phyloP scores from a whole-genome alignment of 2,888 invertebrate genomes.

The Timema podura region DNA sequence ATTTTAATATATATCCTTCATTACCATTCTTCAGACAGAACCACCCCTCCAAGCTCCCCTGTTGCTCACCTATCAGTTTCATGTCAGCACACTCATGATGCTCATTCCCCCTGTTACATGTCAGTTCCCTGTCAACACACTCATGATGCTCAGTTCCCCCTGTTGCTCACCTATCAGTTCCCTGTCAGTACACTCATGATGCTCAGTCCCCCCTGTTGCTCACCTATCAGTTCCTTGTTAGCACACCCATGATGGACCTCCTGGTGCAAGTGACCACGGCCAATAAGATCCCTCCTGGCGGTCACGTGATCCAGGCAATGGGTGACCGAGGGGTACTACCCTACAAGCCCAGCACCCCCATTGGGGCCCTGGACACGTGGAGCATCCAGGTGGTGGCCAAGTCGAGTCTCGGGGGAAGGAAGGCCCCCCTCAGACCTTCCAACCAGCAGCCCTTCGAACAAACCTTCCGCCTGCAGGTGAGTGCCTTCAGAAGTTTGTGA shows the following conservation, averaged over 20 bases:
- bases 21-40: too few species aligned
- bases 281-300: constrained; percentile 62
- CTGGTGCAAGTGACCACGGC: constrained; percentile 66
- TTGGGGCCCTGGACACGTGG: constrained; percentile 50
- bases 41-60: too few species aligned
- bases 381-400: constrained; percentile 51
- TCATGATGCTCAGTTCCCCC: too few species aligned
- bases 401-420: constrained; percentile 36
- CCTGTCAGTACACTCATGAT: too few species aligned
- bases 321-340: constrained; percentile 59
- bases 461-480: constrained; percentile 43
- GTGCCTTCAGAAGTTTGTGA: constrained; percentile 11
- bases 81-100: too few species aligned
- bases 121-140: too few species aligned
- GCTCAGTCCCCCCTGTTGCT: too few species aligned
- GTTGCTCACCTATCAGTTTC: too few species aligned
- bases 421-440: constrained; percentile 34
- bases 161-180: too few species aligned
- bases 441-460: constrained; percentile 47
- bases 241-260: constrained; percentile 75
- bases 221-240: constrained; percentile 38
- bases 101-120: too few species aligned
- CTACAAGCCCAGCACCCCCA: constrained; percentile 70
- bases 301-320: constrained; percentile 60
- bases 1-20: too few species aligned